These are phyloP conservation scores for Drosophila pandora DNA, from an alignment of 1,140 invertebrate genomes.

Conservation along the genomic window DNA sequence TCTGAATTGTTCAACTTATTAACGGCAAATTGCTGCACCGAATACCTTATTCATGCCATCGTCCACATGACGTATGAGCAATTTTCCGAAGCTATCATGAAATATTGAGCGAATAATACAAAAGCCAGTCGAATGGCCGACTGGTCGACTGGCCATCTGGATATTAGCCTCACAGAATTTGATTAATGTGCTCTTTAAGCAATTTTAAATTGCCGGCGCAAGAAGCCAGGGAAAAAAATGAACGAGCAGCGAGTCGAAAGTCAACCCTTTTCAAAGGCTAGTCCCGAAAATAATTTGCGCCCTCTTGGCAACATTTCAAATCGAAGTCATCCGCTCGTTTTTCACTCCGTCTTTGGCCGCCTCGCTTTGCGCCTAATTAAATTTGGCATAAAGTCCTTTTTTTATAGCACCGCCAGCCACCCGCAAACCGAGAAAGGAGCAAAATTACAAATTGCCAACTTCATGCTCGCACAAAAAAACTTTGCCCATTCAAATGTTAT, in stretches of 20 bases:
- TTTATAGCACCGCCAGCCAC: constrained; percentile 46
- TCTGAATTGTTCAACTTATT: constrained; percentile 53
- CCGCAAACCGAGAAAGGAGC: constrained; percentile 31
- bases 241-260: constrained; percentile 49
- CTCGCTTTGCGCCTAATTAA: constrained; percentile 78
- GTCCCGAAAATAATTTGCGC: constrained; percentile 62
- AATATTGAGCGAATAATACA: constrained; percentile 43
- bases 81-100: constrained; percentile 47
- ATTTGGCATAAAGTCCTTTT: constrained; percentile 82
- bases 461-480: constrained; percentile 39
- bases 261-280: constrained; percentile 75
- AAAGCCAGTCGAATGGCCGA: constrained; percentile 16
- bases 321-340: constrained; percentile 80
- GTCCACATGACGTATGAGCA: constrained; percentile 63
- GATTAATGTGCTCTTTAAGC: constrained; percentile 70
- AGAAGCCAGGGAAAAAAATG: neutral
- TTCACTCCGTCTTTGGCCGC: constrained; percentile 61
- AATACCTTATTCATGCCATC: constrained; percentile 33
- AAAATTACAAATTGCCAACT: constrained; percentile 65
- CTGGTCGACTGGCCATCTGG: constrained; percentile 10
- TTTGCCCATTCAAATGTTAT: constrained; percentile 73
- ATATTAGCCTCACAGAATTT: constrained; percentile 70
- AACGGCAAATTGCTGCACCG: constrained; percentile 48
- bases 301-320: constrained; percentile 76
- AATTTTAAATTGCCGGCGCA: constrained; percentile 44